A percentile compares a stretch with the other conserved stretches of the same genome.
Evolutionary conservation across 2,797 vertebrate genomes (phyloP).

Genomic region (Sebastolobus altivelis): DNA sequence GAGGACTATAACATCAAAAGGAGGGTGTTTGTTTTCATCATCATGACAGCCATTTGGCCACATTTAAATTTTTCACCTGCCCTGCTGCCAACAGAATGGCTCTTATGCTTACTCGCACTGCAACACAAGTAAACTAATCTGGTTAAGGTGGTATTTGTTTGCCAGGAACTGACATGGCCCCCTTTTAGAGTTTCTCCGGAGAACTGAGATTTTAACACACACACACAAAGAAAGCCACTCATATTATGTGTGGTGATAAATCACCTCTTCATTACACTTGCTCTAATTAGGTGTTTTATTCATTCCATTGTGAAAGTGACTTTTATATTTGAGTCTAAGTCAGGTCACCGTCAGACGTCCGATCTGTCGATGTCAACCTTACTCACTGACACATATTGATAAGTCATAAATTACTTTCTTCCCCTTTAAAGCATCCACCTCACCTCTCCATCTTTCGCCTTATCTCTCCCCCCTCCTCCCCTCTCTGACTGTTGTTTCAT

Average conservation of each 20-base stretch:
- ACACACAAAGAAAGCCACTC: background rate
- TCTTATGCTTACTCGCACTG: background rate
- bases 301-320: background rate
- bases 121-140: background rate
- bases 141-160: background rate
- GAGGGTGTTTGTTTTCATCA: background rate
- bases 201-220: background rate
- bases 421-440: background rate
- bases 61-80: background rate
- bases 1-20: background rate
- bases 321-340: background rate
- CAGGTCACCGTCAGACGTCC: background rate
- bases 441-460: background rate
- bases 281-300: background rate
- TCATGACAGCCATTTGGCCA: background rate
- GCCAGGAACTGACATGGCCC: background rate
- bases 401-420: constrained; percentile 22
- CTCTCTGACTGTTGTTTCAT: constrained; percentile 25
- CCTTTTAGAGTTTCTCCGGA: background rate
- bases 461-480: background rate
- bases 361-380: background rate
- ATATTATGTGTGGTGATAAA: background rate
- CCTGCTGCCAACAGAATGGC: background rate
- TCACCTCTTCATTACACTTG: background rate
- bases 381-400: background rate